phyloP scores from a whole-genome alignment of 53 echinoderm and acorn worm genomes.

The Holothuria scabra region DNA sequence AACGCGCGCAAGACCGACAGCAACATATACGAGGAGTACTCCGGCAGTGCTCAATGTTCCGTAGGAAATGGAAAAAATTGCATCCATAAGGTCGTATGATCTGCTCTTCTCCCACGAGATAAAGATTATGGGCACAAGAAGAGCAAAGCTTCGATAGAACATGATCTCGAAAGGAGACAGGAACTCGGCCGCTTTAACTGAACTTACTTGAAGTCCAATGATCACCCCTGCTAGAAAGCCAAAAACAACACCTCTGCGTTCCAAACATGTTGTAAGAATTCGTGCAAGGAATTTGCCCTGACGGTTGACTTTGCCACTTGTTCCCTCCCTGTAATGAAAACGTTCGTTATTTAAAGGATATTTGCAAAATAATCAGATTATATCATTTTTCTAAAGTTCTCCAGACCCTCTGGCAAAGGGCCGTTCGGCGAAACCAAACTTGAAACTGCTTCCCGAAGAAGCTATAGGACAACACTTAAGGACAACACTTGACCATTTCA shows the following conservation, averaged over 20 bases:
- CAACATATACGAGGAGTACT: neutral
- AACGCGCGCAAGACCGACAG: neutral
- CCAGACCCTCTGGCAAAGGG: too few relatives aligned
- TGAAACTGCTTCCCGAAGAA: too few relatives aligned
- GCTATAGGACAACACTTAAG: too few relatives aligned
- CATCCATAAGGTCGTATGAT: neutral
- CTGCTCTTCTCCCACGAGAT: neutral
- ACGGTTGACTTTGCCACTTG: too few relatives aligned
- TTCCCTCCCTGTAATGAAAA: too few relatives aligned
- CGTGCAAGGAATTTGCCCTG: too few relatives aligned
- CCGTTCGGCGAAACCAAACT: too few relatives aligned
- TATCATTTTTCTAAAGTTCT: too few relatives aligned
- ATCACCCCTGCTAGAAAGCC: neutral
- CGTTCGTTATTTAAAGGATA: too few relatives aligned
- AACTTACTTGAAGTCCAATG: neutral
- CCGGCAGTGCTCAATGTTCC: neutral
- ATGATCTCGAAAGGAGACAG: conserved; percentile 9
- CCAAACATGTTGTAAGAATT: too few relatives aligned
- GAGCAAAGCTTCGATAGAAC: neutral
- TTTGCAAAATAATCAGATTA: too few relatives aligned
- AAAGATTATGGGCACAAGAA: neutral
- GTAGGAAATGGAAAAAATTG: neutral
- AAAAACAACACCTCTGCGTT: neutral
- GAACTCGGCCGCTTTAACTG: neutral
- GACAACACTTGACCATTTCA: too few relatives aligned